Percentiles rank a stretch among this genome's conserved stretches.
Conservation (phyloP, 2,888 invertebrate species). For the Autographa pulchrina region DNA sequence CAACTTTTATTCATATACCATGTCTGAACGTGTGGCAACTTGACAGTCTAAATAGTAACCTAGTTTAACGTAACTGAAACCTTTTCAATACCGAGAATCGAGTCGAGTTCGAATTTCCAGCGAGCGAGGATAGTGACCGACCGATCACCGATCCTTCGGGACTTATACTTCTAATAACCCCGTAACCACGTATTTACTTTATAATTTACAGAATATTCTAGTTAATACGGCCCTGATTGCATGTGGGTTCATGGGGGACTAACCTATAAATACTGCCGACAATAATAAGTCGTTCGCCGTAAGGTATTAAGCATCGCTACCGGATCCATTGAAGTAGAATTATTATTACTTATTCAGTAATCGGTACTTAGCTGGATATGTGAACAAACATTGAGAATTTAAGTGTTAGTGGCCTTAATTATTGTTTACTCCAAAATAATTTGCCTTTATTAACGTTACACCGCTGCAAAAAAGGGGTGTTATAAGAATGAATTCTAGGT, state of each 20-base stretch:
- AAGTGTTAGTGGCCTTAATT: constrained; percentile 17
- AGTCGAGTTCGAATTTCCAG: background rate
- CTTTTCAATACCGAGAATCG: background rate
- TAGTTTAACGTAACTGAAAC: background rate
- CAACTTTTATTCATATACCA: background rate
- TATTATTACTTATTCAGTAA: constrained; percentile 50
- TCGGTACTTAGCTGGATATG: constrained; percentile 40
- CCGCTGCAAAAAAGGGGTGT: too few species aligned
- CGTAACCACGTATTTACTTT: constrained; percentile 6
- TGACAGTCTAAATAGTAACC: background rate
- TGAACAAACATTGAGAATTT: constrained; percentile 12
- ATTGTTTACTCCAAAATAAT: background rate
- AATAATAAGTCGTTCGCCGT: constrained; percentile 54
- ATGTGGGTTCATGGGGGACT: constrained; percentile 12
- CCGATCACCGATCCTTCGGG: background rate
- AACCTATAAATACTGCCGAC: constrained; percentile 55
- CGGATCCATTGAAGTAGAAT: constrained; percentile 58
- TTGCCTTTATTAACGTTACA: too few species aligned
- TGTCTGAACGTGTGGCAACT: background rate
- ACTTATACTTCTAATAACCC: background rate
- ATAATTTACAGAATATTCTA: constrained; percentile 27
- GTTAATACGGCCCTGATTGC: constrained; percentile 37
- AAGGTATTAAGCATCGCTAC: constrained; percentile 58
- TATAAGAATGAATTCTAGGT: too few species aligned
- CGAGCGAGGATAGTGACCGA: background rate